phyloP scores from a whole-genome alignment of 2,113 vertebrate genomes.

The Sarotherodon lohbergeri region DNA sequence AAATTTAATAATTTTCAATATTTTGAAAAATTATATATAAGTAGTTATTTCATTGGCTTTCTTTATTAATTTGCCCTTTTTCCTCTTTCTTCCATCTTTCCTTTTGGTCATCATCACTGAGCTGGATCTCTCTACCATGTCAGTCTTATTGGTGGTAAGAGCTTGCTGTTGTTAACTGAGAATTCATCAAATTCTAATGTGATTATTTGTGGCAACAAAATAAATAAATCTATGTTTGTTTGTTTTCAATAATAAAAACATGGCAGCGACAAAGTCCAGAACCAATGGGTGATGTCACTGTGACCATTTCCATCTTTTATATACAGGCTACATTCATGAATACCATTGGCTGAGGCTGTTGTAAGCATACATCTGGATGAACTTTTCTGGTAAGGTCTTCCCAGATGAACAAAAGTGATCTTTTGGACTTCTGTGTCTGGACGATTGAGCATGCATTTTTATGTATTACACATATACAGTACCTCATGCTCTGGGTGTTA shows the following conservation, averaged over 20 bases:
- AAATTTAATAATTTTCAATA: neutral
- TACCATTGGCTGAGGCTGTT: neutral
- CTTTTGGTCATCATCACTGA: neutral
- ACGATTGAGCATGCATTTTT: neutral
- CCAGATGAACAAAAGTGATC: neutral
- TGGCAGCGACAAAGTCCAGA: neutral
- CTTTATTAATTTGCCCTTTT: neutral
- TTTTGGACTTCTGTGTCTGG: neutral
- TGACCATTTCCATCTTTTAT: neutral
- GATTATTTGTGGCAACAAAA: neutral
- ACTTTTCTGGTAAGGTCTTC: neutral
- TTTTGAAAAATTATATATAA: neutral
- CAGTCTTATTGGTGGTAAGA: neutral
- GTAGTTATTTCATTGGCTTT: neutral
- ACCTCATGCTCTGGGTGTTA: rapidly evolving
- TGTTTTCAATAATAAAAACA: no score
- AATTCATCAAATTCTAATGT: no score
- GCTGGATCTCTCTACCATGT: neutral
- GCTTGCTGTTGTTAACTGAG: neutral
- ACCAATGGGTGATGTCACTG: neutral
- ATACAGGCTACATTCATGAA: neutral
- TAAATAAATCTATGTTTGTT: no score
- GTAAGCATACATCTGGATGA: neutral
- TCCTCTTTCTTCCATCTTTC: neutral
- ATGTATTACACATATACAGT: neutral